These are phyloP conservation scores for Microctenopoma lineatum DNA, from an alignment of 2,797 vertebrate genomes.

Conservation along the genomic window DNA sequence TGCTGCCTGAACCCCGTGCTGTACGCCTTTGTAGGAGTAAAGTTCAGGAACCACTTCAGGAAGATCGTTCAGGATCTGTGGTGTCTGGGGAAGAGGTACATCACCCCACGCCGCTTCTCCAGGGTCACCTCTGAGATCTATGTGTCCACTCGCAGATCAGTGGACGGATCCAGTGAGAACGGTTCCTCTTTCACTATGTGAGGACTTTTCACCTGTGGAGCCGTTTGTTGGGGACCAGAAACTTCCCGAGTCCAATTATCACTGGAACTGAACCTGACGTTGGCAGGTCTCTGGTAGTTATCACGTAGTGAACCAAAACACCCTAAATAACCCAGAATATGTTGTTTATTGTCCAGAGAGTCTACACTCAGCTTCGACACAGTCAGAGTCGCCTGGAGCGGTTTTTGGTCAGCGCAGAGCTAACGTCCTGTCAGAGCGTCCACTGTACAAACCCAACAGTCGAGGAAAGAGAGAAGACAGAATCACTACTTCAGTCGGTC, in stretches of 20 bases:
- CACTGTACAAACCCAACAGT: too few relatives aligned
- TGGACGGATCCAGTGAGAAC: constrained; percentile 82
- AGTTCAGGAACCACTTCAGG: constrained; percentile 90
- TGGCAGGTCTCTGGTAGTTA: too few relatives aligned
- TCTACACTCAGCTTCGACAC: too few relatives aligned
- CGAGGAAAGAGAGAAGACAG: too few relatives aligned
- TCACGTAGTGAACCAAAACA: too few relatives aligned
- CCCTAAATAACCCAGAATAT: too few relatives aligned
- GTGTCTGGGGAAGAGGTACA: constrained; percentile 82
- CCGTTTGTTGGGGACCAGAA: background rate
- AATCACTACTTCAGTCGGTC: too few relatives aligned
- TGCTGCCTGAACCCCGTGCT: constrained; percentile 94
- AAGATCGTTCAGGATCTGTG: constrained; percentile 82
- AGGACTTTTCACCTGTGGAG: background rate
- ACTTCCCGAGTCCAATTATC: background rate
- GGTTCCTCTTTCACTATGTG: constrained; percentile 90
- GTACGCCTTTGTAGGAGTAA: constrained; percentile 93
- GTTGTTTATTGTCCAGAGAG: too few relatives aligned
- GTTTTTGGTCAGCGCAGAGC: too few relatives aligned
- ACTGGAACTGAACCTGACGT: background rate
- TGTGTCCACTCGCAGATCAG: constrained; percentile 81
- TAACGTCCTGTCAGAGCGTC: too few relatives aligned
- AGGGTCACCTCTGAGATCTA: constrained; percentile 81
- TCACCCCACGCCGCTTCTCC: constrained; percentile 76
- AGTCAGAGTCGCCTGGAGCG: too few relatives aligned